These are phyloP conservation scores for Drosophila ustulata DNA, from an alignment of 2,888 invertebrate species.

Conservation along the genomic window DNA sequence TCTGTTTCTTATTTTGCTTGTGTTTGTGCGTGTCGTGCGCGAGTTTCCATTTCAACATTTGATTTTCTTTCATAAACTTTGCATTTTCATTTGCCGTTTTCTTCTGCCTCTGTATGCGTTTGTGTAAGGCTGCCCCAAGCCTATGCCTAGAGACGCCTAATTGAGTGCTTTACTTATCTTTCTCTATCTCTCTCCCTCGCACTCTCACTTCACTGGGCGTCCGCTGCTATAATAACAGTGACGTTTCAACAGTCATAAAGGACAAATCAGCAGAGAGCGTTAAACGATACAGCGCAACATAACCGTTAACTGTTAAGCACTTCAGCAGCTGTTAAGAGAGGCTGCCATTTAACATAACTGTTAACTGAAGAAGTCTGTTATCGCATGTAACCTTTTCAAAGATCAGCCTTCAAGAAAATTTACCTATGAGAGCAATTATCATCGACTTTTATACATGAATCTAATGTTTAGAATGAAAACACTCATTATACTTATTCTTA, in stretches of 20 bases:
- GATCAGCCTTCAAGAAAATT: too few species aligned
- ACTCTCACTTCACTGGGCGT: background rate
- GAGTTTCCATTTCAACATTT: conserved; percentile 80
- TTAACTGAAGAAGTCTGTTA: background rate
- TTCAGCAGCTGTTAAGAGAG: background rate
- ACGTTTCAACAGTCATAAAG: conserved; percentile 28
- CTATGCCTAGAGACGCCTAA: conserved; percentile 60
- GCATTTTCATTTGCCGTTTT: conserved; percentile 48
- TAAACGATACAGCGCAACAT: background rate
- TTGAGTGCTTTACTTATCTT: conserved; percentile 49
- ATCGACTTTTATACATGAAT: too few species aligned
- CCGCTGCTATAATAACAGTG: conserved; percentile 21
- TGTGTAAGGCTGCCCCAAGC: conserved; percentile 7
- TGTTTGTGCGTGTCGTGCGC: conserved; percentile 48
- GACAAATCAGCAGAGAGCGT: conserved; percentile 28
- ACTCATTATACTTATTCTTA: background rate
- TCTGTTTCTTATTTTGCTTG: conserved; percentile 16
- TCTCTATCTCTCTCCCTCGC: conserved; percentile 1
- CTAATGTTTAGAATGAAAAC: too few species aligned
- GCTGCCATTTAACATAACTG: background rate
- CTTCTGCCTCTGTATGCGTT: background rate
- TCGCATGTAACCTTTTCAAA: too few species aligned
- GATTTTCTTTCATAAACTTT: conserved; percentile 76
- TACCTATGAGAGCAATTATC: too few species aligned
- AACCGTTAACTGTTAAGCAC: background rate